Evolutionary conservation across 2,113 vertebrate species (phyloP).

Genomic region (Phodopus roborovskii): DNA sequence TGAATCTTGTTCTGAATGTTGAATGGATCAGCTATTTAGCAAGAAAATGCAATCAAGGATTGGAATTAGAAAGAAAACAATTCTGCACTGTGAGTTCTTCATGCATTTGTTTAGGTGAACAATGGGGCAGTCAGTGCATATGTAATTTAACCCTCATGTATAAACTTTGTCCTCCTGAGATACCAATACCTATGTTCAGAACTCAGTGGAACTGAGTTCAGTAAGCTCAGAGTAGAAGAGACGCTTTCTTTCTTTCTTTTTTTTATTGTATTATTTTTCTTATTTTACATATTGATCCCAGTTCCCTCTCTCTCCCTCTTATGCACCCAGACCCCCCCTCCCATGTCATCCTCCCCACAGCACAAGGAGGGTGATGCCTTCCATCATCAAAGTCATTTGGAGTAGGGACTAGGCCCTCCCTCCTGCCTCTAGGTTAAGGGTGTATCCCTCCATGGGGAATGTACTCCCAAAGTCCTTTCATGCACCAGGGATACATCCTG

Average conservation of each 20-base stretch:
- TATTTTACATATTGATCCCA: too few relatives aligned
- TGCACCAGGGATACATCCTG: too few relatives aligned
- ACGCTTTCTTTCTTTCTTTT: background rate
- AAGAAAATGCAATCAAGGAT: constrained; percentile 24
- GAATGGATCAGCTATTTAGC: background rate
- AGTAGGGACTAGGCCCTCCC: too few relatives aligned
- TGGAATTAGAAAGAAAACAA: background rate
- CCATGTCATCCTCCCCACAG: too few relatives aligned
- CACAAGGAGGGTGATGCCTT: too few relatives aligned
- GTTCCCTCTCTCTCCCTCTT: too few relatives aligned
- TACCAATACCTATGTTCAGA: background rate
- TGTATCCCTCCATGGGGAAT: too few relatives aligned
- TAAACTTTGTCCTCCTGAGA: background rate
- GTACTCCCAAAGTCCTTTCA: too few relatives aligned
- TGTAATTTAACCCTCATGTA: background rate
- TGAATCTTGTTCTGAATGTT: background rate
- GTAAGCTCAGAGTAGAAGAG: background rate
- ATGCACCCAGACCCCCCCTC: too few relatives aligned
- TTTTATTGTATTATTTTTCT: too few relatives aligned
- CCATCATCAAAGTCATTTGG: too few relatives aligned
- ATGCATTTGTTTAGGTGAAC: background rate
- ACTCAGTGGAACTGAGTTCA: background rate
- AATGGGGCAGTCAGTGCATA: background rate
- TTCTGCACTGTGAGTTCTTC: background rate
- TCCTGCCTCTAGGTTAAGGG: too few relatives aligned